phyloP scores from a whole-genome alignment of 2,797 vertebrate genomes.

The Carapus acus region DNA sequence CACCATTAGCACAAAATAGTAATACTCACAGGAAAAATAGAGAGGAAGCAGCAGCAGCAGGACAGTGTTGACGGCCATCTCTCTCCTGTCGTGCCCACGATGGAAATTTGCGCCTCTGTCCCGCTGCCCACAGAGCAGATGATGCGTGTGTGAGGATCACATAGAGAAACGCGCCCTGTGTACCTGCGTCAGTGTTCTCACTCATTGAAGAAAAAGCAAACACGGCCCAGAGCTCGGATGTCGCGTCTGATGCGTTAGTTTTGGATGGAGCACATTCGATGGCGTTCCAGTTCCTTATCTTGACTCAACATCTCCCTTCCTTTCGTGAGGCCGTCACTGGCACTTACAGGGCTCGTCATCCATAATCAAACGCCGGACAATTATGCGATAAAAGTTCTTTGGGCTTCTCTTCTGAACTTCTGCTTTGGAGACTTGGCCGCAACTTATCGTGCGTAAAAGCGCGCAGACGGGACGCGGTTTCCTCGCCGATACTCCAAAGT shows the following conservation, averaged over 20 bases:
- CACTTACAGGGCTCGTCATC: conserved; percentile 22
- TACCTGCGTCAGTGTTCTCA: no score
- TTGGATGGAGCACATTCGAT: not conserved
- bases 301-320: not conserved
- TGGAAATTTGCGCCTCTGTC: conserved; percentile 25
- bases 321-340: conserved; percentile 17
- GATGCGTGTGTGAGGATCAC: not conserved
- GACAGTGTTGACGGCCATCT: conserved; percentile 48
- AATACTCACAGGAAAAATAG: conserved; percentile 58
- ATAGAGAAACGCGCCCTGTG: no score
- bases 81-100: conserved; percentile 13
- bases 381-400: not conserved
- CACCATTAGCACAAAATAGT: not conserved
- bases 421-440: no score
- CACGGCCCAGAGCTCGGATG: no score
- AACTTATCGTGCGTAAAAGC: conserved; percentile 5
- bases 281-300: no score
- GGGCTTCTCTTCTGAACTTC: not conserved
- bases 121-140: conserved; percentile 1
- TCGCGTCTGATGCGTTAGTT: not conserved
- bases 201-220: no score
- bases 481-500: conserved; percentile 2
- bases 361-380: not conserved
- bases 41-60: conserved; percentile 55
- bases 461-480: not conserved